phyloP scores from a whole-genome alignment of 2,888 invertebrate genomes.

The Sinhomidia bicolor region DNA sequence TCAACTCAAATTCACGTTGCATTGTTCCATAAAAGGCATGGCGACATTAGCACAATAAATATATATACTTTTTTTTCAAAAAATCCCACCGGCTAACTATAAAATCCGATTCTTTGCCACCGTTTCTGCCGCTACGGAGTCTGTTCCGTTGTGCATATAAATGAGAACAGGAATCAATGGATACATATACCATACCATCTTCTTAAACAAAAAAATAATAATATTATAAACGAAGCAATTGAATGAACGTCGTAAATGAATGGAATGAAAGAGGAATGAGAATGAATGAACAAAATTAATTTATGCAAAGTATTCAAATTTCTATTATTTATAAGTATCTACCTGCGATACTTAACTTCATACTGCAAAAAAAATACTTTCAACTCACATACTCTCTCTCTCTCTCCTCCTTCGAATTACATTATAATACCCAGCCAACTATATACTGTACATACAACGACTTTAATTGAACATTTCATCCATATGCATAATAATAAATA shows the following conservation, averaged over 20 bases:
- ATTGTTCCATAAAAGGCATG: background rate
- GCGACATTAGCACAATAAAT: background rate
- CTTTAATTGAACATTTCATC: slow-evolving; percentile 55
- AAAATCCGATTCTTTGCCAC: background rate
- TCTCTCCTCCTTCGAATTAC: background rate
- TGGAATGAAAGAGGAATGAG: background rate
- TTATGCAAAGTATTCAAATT: slow-evolving; percentile 58
- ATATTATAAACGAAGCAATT: slow-evolving; percentile 9
- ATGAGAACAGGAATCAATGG: slow-evolving; percentile 75
- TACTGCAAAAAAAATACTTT: background rate
- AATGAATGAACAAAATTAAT: slow-evolving; percentile 47
- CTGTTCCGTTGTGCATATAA: slow-evolving; percentile 48
- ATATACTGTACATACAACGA: no score
- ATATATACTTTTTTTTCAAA: background rate
- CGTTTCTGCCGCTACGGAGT: background rate
- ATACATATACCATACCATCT: slow-evolving; percentile 61
- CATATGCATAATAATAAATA: background rate
- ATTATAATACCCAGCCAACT: slow-evolving; percentile 3
- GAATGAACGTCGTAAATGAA: slow-evolving; percentile 59
- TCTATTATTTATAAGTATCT: slow-evolving; percentile 20
- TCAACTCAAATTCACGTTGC: no score
- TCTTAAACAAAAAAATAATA: slow-evolving; percentile 5
- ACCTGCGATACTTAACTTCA: background rate
- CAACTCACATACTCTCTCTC: background rate
- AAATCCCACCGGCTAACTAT: background rate